Evolutionary conservation across 2,113 vertebrate genomes (phyloP).

Genomic region (Strix uralensis): DNA sequence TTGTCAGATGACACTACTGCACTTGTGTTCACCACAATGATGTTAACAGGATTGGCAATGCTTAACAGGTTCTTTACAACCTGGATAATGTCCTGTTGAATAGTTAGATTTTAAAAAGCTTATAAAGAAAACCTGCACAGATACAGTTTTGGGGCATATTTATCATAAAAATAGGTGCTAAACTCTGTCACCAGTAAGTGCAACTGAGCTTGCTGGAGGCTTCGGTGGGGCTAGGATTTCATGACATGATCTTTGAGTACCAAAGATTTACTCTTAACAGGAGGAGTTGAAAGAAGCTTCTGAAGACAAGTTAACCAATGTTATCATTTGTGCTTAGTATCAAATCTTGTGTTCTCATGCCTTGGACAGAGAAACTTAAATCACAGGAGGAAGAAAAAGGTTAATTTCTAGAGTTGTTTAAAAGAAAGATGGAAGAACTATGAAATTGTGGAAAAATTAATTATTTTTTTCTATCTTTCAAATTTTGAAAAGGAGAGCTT

Average conservation of each 20-base stretch:
- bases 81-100: neutral
- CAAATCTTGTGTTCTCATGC: neutral
- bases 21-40: neutral
- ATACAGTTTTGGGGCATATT: neutral
- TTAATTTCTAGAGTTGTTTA: neutral
- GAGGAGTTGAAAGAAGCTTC: neutral
- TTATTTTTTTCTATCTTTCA: neutral
- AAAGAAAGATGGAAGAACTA: neutral
- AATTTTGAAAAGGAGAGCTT: neutral
- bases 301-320: neutral
- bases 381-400: neutral
- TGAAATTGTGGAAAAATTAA: neutral
- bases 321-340: neutral
- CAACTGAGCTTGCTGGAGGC: neutral
- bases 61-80: neutral
- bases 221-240: neutral
- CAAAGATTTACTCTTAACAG: neutral
- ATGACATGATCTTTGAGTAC: neutral
- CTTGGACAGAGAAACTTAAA: neutral
- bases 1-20: neutral
- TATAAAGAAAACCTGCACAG: neutral
- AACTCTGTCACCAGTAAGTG: neutral
- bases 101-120: neutral
- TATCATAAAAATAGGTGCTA: neutral
- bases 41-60: constrained; percentile 12